These are phyloP conservation scores for Drosophila niveifrons DNA, from an alignment of 2,888 invertebrate genomes.

Conservation along the genomic window DNA sequence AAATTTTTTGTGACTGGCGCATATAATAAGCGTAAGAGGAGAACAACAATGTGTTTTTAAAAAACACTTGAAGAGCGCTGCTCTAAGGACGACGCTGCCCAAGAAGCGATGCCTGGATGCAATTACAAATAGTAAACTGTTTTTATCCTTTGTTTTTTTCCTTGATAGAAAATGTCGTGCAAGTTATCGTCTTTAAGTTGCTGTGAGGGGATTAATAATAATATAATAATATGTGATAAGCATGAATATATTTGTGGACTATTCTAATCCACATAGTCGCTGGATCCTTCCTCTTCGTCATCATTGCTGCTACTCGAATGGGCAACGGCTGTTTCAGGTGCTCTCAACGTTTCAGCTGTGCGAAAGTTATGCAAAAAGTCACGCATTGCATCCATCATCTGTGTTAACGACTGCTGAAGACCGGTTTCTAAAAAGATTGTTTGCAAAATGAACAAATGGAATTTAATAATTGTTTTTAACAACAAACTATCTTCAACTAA, in stretches of 20 bases:
- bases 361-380: slow-evolving; percentile 89
- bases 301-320: slow-evolving; percentile 85
- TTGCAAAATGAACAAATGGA: slow-evolving; percentile 1
- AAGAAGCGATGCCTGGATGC: slow-evolving; percentile 24
- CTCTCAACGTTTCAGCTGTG: slow-evolving; percentile 86
- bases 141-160: slow-evolving; percentile 2
- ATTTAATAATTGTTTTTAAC: slow-evolving; percentile 1
- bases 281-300: slow-evolving; percentile 86
- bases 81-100: slow-evolving; percentile 21
- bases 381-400: slow-evolving; percentile 90
- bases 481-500: slow-evolving; percentile 14
- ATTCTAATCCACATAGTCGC: slow-evolving; percentile 84
- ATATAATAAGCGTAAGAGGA: slow-evolving; percentile 28
- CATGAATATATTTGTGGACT: slow-evolving; percentile 34
- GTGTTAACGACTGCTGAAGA: slow-evolving; percentile 88
- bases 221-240: slow-evolving; percentile 31
- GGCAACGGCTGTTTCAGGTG: slow-evolving; percentile 80
- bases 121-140: slow-evolving; percentile 13
- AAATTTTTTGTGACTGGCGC: slow-evolving; percentile 55
- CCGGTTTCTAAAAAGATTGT: slow-evolving; percentile 61
- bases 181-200: slow-evolving; percentile 32
- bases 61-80: slow-evolving; percentile 29
- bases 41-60: slow-evolving; percentile 38
- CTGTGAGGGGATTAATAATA: slow-evolving; percentile 28
- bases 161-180: slow-evolving; percentile 32